Base-by-base conservation (phyloP, 2,113 vertebrate genomes). In the Eublepharis macularius region DNA sequence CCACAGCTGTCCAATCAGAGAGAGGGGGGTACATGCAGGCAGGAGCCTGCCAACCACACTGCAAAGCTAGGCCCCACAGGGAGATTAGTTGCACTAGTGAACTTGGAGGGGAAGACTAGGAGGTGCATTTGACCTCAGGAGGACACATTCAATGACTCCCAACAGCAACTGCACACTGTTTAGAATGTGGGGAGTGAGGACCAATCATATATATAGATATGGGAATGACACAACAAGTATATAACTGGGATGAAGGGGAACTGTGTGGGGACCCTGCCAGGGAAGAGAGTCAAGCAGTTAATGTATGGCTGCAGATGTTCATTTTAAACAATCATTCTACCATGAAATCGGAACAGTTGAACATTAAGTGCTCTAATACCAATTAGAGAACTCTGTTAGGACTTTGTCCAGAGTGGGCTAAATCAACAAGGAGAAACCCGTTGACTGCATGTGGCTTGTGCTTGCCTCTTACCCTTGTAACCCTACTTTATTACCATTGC, bases 361-460 rank as follows among this genome's bases (percentile, higher is more conserved):
- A 90, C 88, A 93, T 90, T 89, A 90, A 89, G 80, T 86, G 83
- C 54, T 92, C n/a, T 34, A 73, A 76, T 83, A 73, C 19, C 57
- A 39, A 2, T 43, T 43, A 29, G 69, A 79, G 87, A 92, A 87
- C 54, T 79, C 82, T 81, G 41, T 41, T 34, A 84, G 94, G 92
- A 95, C 94, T 94, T 95, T 92, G 92, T 87, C 87, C 92, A 0
- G 78, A 90, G 85, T 92, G 90, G 93, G 90, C 87, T 91, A 89
- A 92, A 78, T 82, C 93, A 94, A 93, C 91, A 94, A 90, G 85
- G 47, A 12, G 86, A 75, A 82, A 88, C 75, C 73, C 68, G 77
- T 65, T 81, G 88, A 92, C 89, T 91, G 90, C 70, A 91, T 76
- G 86, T 90, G 77, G 34, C 76, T 89, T 70, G 80, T 82, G 77